Evolutionary conservation across 2,888 invertebrate species (phyloP).

Genomic region (Spilosoma lubricipeda): DNA sequence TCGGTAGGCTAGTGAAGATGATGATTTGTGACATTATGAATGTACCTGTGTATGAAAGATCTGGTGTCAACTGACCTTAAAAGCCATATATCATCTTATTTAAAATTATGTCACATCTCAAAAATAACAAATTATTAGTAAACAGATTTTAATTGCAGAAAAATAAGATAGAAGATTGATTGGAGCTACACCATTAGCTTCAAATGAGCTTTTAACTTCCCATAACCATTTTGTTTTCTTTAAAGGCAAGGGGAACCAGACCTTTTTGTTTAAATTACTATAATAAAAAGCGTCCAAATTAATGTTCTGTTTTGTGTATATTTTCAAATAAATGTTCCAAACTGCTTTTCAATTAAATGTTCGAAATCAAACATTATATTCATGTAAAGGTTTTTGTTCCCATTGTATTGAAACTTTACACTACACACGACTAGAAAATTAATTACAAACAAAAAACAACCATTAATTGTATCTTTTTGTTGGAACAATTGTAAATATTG

Average conservation of each 20-base stretch:
- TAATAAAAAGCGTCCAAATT: not conserved
- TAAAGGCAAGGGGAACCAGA: not conserved
- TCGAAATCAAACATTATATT: not conserved
- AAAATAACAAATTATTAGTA: too few species aligned
- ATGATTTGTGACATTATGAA: too few species aligned
- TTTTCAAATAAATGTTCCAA: not conserved
- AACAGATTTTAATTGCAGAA: not conserved
- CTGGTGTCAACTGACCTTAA: not conserved
- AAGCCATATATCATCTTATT: not conserved
- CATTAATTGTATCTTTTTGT: not conserved
- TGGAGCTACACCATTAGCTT: not conserved
- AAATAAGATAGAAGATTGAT: not conserved
- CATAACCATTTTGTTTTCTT: not conserved
- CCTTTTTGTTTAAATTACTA: not conserved
- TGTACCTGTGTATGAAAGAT: not conserved
- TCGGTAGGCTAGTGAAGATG: too few species aligned
- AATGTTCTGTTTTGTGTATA: not conserved
- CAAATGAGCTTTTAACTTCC: not conserved
- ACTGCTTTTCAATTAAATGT: not conserved
- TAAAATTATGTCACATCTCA: too few species aligned
- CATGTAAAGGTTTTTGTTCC: not conserved
- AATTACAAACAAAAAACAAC: not conserved
- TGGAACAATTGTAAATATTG: not conserved
- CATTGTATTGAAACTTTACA: not conserved
- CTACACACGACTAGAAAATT: not conserved